Evolutionary conservation across 2,113 vertebrate species (phyloP).

Genomic region (Balaenoptera acutorostrata): DNA sequence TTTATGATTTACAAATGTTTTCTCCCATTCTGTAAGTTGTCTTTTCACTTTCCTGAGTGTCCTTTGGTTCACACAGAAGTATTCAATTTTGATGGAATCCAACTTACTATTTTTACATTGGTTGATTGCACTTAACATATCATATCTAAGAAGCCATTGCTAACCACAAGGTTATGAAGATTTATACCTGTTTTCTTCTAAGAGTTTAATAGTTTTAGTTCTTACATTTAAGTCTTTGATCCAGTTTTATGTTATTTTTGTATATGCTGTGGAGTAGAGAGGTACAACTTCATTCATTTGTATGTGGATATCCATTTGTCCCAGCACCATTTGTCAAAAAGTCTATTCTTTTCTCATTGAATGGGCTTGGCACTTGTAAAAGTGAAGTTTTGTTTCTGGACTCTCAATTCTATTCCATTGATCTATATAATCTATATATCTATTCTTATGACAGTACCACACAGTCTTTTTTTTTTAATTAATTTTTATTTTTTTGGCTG

Average conservation of each 20-base stretch:
- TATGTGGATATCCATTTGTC: neutral
- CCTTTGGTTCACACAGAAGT: neutral
- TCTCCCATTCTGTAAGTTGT: neutral
- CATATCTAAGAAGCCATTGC: neutral
- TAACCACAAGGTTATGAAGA: neutral
- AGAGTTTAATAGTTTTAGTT: neutral
- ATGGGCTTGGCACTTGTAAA: neutral
- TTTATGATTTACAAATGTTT: neutral
- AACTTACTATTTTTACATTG: neutral
- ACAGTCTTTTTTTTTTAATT: no score
- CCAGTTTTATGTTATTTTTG: constrained; percentile 10
- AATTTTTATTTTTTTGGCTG: no score
- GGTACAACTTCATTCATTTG: no score
- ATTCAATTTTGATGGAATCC: neutral
- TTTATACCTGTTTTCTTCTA: neutral
- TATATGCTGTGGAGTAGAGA: neutral
- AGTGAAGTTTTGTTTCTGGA: neutral
- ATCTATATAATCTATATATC: neutral
- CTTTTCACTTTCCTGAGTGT: neutral
- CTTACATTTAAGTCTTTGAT: neutral
- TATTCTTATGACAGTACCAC: neutral
- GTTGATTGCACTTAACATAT: neutral
- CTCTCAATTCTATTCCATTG: neutral
- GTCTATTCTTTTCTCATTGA: neutral
- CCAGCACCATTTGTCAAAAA: neutral